These are phyloP conservation scores for Palythoa grandis DNA, from an alignment of 92 coral and sea anemone species.

Conservation along the genomic window DNA sequence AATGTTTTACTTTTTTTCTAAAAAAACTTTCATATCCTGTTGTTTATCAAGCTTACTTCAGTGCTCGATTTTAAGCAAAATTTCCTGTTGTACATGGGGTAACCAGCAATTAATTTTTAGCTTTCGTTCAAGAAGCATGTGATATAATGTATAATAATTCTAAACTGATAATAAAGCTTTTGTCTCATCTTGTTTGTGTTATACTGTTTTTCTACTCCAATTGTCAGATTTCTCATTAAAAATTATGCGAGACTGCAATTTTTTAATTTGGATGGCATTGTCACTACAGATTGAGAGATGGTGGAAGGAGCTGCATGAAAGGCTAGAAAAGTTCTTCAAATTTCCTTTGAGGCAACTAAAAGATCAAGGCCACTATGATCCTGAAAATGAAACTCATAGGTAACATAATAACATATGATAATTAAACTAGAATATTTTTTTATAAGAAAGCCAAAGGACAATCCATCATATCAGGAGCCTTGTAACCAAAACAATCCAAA, in stretches of 20 bases:
- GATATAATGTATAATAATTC: neutral
- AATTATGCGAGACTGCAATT: neutral
- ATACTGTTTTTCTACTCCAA: neutral
- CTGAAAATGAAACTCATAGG: constrained; percentile 29
- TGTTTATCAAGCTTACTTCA: neutral
- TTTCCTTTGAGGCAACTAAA: constrained; percentile 11
- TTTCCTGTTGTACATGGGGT: neutral
- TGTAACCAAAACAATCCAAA: constrained; percentile 13
- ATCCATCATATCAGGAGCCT: neutral
- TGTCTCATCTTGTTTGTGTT: neutral
- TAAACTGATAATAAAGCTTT: neutral
- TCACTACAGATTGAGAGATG: constrained; percentile 11
- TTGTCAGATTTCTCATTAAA: constrained; percentile 14
- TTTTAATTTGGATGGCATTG: neutral
- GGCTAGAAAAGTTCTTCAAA: constrained; percentile 5
- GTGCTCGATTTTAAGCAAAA: neutral
- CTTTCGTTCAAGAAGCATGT: too few species aligned
- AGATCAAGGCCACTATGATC: constrained; percentile 23
- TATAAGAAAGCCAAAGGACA: constrained; percentile 18
- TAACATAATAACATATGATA: constrained; percentile 25
- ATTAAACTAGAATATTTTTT: constrained; percentile 13
- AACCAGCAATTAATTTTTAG: neutral
- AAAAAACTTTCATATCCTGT: constrained; percentile 14
- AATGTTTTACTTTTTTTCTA: constrained; percentile 3
- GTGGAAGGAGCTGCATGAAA: neutral